Conservation (phyloP, 2,797 vertebrate species). For the Nyctalus aviator region DNA sequence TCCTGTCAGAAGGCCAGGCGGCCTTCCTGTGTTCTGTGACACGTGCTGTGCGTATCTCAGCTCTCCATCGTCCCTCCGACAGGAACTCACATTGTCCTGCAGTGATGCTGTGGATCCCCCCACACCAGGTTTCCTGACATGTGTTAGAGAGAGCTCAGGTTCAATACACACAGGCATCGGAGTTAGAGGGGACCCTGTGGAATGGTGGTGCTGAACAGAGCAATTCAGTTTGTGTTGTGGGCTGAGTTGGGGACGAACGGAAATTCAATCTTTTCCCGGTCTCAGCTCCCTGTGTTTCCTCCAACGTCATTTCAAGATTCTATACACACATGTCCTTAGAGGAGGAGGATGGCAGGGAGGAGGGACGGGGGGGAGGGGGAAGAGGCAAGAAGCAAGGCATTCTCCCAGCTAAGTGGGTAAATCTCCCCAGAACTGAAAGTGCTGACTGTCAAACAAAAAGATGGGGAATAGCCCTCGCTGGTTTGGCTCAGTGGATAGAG, state of each 20-base stretch:
- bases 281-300: background rate
- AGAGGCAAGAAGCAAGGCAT: background rate
- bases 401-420: background rate
- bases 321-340: background rate
- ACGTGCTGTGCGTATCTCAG: fast-evolving
- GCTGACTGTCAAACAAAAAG: background rate
- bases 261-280: background rate
- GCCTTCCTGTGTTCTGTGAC: background rate
- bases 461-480: background rate
- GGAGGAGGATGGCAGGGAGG: background rate
- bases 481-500: too few relatives aligned
- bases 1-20: background rate
- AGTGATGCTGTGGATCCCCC: background rate
- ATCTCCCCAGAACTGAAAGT: background rate
- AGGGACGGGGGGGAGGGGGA: background rate
- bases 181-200: background rate
- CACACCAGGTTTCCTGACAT: background rate
- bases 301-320: background rate
- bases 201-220: background rate
- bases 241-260: background rate
- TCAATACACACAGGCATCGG: background rate
- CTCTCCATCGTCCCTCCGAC: background rate
- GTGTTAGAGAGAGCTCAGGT: background rate
- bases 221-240: background rate
- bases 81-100: background rate